phyloP scores from a whole-genome alignment of 37 sponge, comb jelly and placozoan species.

The Chondrilla cf. caribensis region DNA sequence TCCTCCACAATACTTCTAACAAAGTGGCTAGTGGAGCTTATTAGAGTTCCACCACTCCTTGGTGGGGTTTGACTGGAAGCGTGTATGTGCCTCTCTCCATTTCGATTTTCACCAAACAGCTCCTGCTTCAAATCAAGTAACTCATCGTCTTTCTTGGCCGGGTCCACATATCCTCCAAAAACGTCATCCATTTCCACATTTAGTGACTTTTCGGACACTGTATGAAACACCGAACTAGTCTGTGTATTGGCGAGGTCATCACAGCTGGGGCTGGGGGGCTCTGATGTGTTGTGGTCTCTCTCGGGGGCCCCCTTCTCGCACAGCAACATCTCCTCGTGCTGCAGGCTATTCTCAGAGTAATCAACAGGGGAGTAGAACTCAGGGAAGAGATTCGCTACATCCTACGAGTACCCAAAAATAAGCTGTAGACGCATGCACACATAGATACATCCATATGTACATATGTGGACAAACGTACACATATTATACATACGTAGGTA shows the following conservation, averaged over 20 bases:
- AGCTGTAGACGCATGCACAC: neutral
- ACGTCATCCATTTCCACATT: neutral
- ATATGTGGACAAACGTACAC: neutral
- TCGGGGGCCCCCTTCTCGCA: neutral
- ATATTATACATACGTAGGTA: neutral
- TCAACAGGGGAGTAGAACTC: conserved; percentile 57
- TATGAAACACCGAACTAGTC: neutral
- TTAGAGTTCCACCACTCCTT: too few species aligned
- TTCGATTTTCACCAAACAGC: too few species aligned
- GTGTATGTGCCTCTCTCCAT: too few species aligned
- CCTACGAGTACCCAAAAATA: conserved; percentile 8
- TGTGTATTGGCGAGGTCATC: neutral
- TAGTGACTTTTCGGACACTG: neutral
- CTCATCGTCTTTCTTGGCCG: too few species aligned
- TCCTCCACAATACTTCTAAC: too few species aligned
- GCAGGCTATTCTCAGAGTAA: conserved; percentile 47
- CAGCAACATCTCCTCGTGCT: conserved; percentile 48
- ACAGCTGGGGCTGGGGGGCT: neutral
- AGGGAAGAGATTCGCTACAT: conserved; percentile 61
- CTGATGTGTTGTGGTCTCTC: neutral
- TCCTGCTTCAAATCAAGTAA: too few species aligned
- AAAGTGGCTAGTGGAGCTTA: too few species aligned
- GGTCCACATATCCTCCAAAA: neutral
- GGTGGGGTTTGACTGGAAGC: too few species aligned
- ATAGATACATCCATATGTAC: neutral